Evolutionary conservation across 2,888 invertebrate genomes (phyloP), one percentile per base, ranked within the genome.

Genomic region (Aphidoletes aphidimyza): DNA sequence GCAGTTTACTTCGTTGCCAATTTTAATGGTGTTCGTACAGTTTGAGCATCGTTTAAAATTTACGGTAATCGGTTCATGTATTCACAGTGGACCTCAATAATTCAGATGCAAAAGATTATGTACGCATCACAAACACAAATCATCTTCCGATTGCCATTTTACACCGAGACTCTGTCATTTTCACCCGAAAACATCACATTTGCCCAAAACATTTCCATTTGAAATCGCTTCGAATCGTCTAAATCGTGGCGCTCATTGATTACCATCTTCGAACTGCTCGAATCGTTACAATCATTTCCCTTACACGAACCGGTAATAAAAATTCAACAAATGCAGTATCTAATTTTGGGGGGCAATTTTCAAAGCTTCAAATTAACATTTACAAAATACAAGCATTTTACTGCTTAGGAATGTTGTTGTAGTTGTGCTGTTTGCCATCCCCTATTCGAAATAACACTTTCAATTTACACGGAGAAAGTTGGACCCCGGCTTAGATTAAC

Each of bases 51-150:
- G 54, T 22, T 54, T 54, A 5, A 54, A 22, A 54, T 54, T 54
- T 54, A 54, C 54, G 54, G 22, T 54, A 54, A 54, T 54, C 54
- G n/a, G n/a, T 54, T 54, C 54, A 22, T n/a, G n/a, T n/a, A n/a
- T n/a, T n/a, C 1, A 22, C 54, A 54, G 6, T 22, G 54, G 54
- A 54, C 54, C 54, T 22, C 54, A 22, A 54, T 54, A 54, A 22
- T 54, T 54, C 9, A 54, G 54, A 54, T 54, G n/a, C n/a, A 54
- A 22, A 8, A n/a, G 54, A 54, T 54, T 54, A 54, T n/a, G n/a
- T n/a, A 22, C 54, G 5, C 3, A 22, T 22, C 22, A 3, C 54
- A 22, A 3, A 22, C n/a, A 22, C 22, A 54, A 22, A 6, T 54
- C 54, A 54, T 54, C 19, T n/a, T 9, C 22, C 22, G 54, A 22